Base-by-base conservation (phyloP, 2,797 vertebrate genomes). In the Macropodus opercularis region DNA sequence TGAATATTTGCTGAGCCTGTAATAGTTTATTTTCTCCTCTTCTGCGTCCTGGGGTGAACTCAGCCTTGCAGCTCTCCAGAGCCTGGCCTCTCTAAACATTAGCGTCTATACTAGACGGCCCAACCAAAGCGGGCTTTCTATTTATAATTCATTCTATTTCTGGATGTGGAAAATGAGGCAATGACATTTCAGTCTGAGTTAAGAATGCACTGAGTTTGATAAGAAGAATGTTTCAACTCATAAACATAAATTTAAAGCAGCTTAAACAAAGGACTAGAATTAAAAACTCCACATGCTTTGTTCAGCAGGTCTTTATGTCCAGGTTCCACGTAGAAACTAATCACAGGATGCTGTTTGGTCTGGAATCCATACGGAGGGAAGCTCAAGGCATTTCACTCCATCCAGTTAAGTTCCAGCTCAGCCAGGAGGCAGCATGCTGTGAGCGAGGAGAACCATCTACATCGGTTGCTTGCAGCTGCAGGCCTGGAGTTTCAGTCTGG, bases 401-500 rank as follows among this genome's bases (percentile, higher is more conserved):
- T 70, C 48, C 31, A 23, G 77, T 79, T 83, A 63, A 85, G 79
- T 83, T 80, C 69, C 57, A 14, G 13, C 49, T 54, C 51, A 74
- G 51, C 36, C 27, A 34, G 41, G 54, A 24, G 55, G 31, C 54
- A 60, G 7, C 8, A 7, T 66, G 60, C 54, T 56, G 59, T 39
- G 52, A 59, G 59, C 67, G 83, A 70, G 63, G 59, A 59, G 68
- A 81, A 71, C 40, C 29, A 47, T 75, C 56, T 63, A 31, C 13
- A 35, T 35, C 5, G 15, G 38, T 43, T 23, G 52, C 74, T 72
- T 55, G 48, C 90, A 92, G 88, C 85, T 90, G 87, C 84, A 75
- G 43, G 12, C 10, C 59, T 70, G 86, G 87, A 91, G 89, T 87
- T 77, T 83, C 50, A 54, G 63, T 69, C 76, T 84, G 83, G 77